Percentiles rank a stretch among this genome's conserved stretches.
Conservation (phyloP, 2,888 invertebrate species). For the Thumatha senex region DNA sequence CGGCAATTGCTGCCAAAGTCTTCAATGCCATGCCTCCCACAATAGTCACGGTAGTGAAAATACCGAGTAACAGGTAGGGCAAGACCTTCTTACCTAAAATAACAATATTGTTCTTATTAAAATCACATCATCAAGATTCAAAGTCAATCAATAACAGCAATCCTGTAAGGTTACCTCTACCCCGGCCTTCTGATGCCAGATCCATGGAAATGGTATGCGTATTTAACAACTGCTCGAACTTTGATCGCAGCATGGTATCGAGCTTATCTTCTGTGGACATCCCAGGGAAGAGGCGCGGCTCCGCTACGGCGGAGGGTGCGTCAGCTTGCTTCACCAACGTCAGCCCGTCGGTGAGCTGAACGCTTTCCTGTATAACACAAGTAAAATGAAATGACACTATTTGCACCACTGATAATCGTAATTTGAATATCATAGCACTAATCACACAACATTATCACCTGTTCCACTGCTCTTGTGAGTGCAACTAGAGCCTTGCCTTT, state of each 20-base stretch:
- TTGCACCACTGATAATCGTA: conserved; percentile 40
- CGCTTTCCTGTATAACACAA: conserved; percentile 79
- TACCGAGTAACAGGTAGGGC: conserved; percentile 84
- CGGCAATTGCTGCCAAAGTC: conserved; percentile 87
- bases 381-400: conserved; percentile 50
- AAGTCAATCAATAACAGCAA: not conserved
- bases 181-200: conserved; percentile 79
- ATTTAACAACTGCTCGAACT: conserved; percentile 84
- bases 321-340: conserved; percentile 84
- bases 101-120: not conserved
- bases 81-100: conserved; percentile 80
- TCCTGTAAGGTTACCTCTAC: conserved; percentile 61
- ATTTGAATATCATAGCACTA: conserved; percentile 15
- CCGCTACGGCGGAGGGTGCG: conserved; percentile 77
- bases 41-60: conserved; percentile 86
- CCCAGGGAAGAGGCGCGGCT: conserved; percentile 82
- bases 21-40: conserved; percentile 88
- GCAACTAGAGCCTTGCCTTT: conserved; percentile 85
- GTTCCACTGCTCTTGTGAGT: conserved; percentile 83
- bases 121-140: not conserved
- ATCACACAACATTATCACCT: conserved; percentile 62
- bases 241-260: conserved; percentile 75
- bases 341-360: conserved; percentile 85
- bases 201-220: conserved; percentile 87
- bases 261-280: conserved; percentile 82